Evolutionary conservation across 2,888 invertebrate genomes (phyloP).

Genomic region (Phaedon cochleariae): DNA sequence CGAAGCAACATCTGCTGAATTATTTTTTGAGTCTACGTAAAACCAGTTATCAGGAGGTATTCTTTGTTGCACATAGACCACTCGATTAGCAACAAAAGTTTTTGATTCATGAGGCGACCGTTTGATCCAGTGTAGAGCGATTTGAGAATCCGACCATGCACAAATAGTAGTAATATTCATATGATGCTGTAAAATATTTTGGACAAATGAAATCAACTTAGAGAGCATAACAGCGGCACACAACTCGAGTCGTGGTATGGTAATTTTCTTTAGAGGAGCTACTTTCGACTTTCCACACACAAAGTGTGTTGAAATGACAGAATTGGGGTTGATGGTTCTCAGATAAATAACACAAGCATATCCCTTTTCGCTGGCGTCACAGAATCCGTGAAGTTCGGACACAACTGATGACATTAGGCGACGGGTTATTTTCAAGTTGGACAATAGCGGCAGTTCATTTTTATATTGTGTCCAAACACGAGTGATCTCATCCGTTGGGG

Average conservation of each 20-base stretch:
- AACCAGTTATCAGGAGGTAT: no score
- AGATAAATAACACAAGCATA: slow-evolving; percentile 13
- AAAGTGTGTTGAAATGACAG: neutral
- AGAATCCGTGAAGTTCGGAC: slow-evolving; percentile 18
- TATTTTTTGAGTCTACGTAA: no score
- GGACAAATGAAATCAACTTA: neutral
- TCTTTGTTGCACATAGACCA: no score
- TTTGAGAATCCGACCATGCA: neutral
- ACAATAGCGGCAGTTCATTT: neutral
- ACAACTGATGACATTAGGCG: neutral
- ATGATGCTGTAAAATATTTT: neutral
- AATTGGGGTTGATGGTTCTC: neutral
- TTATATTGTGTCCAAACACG: slow-evolving; percentile 5
- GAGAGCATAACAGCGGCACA: slow-evolving; percentile 13
- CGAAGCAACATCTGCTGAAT: no score
- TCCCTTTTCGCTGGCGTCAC: slow-evolving; percentile 11
- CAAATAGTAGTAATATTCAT: neutral
- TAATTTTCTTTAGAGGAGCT: slow-evolving; percentile 2
- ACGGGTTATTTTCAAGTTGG: neutral
- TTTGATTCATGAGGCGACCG: no score
- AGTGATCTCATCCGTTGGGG: neutral
- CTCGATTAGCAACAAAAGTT: no score
- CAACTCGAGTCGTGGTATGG: slow-evolving; percentile 15
- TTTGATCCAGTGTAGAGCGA: no score
- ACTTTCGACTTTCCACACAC: slow-evolving; percentile 15